Conservation (phyloP, 2,888 invertebrate genomes). For the Calliscelio sp. region DNA sequence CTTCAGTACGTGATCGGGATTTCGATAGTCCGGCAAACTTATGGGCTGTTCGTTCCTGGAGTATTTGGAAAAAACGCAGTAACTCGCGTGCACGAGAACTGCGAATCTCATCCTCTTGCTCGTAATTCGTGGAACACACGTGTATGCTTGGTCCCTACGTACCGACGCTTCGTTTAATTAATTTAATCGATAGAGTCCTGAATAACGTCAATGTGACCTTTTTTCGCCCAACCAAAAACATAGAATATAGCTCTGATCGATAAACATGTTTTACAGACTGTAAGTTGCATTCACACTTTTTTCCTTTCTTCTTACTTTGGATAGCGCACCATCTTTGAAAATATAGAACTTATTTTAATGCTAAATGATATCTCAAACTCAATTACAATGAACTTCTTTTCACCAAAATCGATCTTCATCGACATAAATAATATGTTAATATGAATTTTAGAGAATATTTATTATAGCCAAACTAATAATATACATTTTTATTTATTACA, state of each 20-base stretch:
- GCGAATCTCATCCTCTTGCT: slow-evolving; percentile 67
- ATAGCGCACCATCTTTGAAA: not conserved
- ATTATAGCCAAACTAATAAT: too few species aligned
- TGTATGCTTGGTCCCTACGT: slow-evolving; percentile 66
- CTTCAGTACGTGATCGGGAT: slow-evolving; percentile 80
- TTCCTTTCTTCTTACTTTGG: not conserved
- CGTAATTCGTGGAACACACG: slow-evolving; percentile 58
- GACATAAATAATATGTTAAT: too few species aligned
- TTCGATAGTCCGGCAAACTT: slow-evolving; percentile 79
- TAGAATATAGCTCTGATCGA: slow-evolving; percentile 59
- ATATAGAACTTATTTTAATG: not conserved
- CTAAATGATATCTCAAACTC: too few species aligned
- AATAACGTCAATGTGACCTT: slow-evolving; percentile 58
- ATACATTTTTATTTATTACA: too few species aligned
- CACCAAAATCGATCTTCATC: too few species aligned
- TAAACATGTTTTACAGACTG: slow-evolving; percentile 46
- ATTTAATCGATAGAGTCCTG: slow-evolving; percentile 64
- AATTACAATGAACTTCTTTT: too few species aligned
- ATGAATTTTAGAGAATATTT: too few species aligned
- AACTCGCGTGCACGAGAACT: slow-evolving; percentile 61
- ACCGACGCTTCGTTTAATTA: slow-evolving; percentile 62
- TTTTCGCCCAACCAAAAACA: slow-evolving; percentile 43
- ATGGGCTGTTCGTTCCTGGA: slow-evolving; percentile 73
- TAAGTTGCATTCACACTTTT: slow-evolving; percentile 45
- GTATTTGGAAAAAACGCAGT: slow-evolving; percentile 55